A percentile compares a stretch with the other conserved stretches of the same genome.
Evolutionary conservation across 1,140 invertebrate species (phyloP).

Genomic region (Acromyrmex echinatior): DNA sequence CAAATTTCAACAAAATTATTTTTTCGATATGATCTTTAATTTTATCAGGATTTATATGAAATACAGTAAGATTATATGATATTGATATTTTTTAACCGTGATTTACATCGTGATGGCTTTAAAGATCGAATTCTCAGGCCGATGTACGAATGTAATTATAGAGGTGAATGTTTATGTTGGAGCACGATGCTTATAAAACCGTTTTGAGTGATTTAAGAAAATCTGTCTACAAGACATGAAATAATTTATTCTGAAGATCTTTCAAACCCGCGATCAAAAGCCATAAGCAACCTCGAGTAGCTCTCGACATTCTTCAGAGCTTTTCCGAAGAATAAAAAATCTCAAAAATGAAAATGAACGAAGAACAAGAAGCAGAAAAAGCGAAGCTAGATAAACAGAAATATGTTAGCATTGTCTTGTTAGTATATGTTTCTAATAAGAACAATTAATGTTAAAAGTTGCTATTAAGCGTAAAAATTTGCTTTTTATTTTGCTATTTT

Average conservation of each 20-base stretch:
- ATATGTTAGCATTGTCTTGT: not conserved
- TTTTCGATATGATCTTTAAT: not conserved
- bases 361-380: not conserved
- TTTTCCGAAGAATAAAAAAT: slow-evolving; percentile 3
- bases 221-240: not conserved
- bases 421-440: not conserved
- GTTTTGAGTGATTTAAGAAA: slow-evolving; percentile 63
- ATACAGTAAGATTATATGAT: slow-evolving; percentile 10
- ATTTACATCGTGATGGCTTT: slow-evolving; percentile 49
- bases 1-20: not conserved
- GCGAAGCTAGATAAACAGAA: not conserved
- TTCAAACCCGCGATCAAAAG: slow-evolving; percentile 15
- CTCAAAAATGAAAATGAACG: not conserved
- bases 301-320: slow-evolving; percentile 7
- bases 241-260: slow-evolving; percentile 26
- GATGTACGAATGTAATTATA: slow-evolving; percentile 57
- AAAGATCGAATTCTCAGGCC: slow-evolving; percentile 48
- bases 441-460: not conserved
- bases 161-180: slow-evolving; percentile 64
- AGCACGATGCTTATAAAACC: slow-evolving; percentile 58
- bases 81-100: not conserved
- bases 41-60: not conserved
- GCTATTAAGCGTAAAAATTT: not conserved
- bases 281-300: slow-evolving; percentile 18
- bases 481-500: not conserved